These are phyloP conservation scores for Scaptomyza caliginosa DNA, from an alignment of 2,888 invertebrate species.

Conservation along the genomic window DNA sequence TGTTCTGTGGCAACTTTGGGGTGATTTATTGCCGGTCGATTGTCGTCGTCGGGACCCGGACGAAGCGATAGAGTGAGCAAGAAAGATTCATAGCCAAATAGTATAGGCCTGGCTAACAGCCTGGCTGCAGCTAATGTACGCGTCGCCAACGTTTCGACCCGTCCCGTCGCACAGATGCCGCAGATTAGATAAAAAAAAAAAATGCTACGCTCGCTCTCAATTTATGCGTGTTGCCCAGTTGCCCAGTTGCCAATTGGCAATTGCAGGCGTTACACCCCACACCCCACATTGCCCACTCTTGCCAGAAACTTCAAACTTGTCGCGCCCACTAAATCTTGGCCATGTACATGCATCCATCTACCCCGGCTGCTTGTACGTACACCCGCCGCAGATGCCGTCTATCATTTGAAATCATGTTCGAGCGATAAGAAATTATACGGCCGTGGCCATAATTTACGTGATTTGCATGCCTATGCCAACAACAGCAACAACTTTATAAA, in stretches of 20 bases:
- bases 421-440: constrained; percentile 78
- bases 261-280: constrained; percentile 34
- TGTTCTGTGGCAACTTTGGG: constrained; percentile 77
- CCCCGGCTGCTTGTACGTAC: neutral
- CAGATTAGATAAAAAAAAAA: constrained; percentile 79
- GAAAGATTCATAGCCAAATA: constrained; percentile 32
- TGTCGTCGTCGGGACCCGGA: constrained; percentile 71
- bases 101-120: constrained; percentile 17
- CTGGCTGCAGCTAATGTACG: constrained; percentile 64
- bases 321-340: constrained; percentile 74
- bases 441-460: constrained; percentile 76
- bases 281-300: neutral
- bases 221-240: constrained; percentile 72
- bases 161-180: constrained; percentile 71
- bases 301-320: constrained; percentile 58
- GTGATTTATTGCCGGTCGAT: constrained; percentile 83
- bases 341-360: constrained; percentile 38
- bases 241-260: constrained; percentile 57
- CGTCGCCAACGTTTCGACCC: constrained; percentile 21
- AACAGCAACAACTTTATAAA: constrained; percentile 10
- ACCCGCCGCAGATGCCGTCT: constrained; percentile 50
- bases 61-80: neutral
- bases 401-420: constrained; percentile 78
- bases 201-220: constrained; percentile 69
- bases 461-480: constrained; percentile 64